phyloP scores from a whole-genome alignment of 2,797 vertebrate genomes.

The Sardinella longiceps region DNA sequence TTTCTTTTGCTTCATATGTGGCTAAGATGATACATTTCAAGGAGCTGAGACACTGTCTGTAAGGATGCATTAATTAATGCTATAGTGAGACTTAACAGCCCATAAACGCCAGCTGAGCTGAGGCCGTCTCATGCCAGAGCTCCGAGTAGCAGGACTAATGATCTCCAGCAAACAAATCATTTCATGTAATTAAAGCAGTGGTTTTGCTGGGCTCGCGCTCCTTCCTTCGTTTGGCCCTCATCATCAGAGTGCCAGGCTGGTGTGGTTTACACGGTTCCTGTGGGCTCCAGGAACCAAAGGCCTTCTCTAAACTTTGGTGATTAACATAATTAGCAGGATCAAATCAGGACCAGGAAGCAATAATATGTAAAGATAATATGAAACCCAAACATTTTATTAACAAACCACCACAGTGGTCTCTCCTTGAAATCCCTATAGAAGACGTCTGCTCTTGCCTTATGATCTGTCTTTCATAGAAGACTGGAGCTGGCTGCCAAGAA shows the following conservation, averaged over 20 bases:
- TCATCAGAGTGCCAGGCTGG: background rate
- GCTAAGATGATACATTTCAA: background rate
- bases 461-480: conserved; percentile 68
- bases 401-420: conserved; percentile 60
- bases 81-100: background rate
- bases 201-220: background rate
- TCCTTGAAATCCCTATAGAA: conserved; percentile 53
- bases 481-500: conserved; percentile 68
- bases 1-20: background rate
- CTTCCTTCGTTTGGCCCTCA: background rate
- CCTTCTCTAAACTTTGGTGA: conserved; percentile 45
- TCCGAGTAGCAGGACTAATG: conserved; percentile 35
- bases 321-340: conserved; percentile 58
- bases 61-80: conserved; percentile 13
- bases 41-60: background rate
- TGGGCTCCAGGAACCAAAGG: conserved; percentile 41
- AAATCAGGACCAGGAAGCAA: conserved; percentile 60
- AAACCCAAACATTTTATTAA: conserved; percentile 69
- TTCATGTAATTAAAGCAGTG: conserved; percentile 43
- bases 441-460: conserved; percentile 57
- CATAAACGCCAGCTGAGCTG: conserved; percentile 2
- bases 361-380: conserved; percentile 63
- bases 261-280: conserved; percentile 35
- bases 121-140: background rate
- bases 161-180: conserved; percentile 48